Percentiles rank a stretch among this genome's conserved stretches.
These are phyloP conservation scores for Chiloscyllium plagiosum DNA, from an alignment of 2,113 vertebrate genomes.

Conservation along the genomic window DNA sequence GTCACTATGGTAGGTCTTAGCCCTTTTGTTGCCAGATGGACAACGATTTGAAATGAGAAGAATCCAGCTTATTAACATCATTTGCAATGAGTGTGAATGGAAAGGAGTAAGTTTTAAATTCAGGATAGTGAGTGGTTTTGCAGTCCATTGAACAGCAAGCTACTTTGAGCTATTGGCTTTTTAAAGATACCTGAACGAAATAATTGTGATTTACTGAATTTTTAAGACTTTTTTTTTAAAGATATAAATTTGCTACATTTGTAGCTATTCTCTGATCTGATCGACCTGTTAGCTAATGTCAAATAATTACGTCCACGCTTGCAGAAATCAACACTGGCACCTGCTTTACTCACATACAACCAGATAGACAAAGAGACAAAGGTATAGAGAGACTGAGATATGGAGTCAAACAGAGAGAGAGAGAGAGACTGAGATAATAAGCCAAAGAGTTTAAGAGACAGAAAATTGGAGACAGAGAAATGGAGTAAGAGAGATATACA, in stretches of 20 bases:
- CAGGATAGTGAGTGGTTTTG: background rate
- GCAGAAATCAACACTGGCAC: background rate
- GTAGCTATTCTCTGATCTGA: background rate
- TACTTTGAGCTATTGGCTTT: background rate
- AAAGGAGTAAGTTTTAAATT: background rate
- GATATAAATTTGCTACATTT: background rate
- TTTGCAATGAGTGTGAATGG: background rate
- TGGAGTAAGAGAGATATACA: background rate
- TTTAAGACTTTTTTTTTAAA: background rate
- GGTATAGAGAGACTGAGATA: background rate
- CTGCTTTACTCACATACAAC: background rate
- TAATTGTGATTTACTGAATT: background rate
- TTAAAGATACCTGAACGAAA: background rate
- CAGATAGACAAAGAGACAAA: background rate
- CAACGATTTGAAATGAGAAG: too few relatives aligned
- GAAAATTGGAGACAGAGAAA: background rate
- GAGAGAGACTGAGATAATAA: too few relatives aligned
- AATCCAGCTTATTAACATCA: too few relatives aligned
- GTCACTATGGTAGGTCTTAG: too few relatives aligned
- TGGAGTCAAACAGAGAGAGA: background rate
- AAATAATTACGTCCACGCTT: too few relatives aligned
- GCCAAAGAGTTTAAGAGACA: too few relatives aligned
- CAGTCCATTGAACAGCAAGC: background rate
- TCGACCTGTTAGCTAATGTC: background rate
- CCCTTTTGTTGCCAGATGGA: too few relatives aligned